Evolutionary conservation across 2,113 vertebrate species (phyloP).

Genomic region (Colius striatus): DNA sequence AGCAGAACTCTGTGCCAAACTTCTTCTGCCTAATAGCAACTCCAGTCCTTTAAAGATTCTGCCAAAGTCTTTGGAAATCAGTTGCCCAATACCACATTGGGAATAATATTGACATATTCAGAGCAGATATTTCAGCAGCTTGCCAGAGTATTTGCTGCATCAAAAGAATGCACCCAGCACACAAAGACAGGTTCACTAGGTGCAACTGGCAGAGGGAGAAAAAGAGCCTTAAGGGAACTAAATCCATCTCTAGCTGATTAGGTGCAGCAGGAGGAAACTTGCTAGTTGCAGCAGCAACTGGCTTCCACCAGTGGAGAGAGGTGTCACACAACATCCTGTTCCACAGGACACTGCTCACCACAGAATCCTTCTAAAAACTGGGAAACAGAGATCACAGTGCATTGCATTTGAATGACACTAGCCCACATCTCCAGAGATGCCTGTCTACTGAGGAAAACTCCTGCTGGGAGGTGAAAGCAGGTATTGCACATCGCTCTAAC

Average conservation of each 20-base stretch:
- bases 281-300: not conserved
- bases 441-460: not conserved
- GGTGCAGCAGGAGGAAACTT: not conserved
- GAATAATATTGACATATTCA: not conserved
- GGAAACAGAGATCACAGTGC: not conserved
- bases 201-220: not conserved
- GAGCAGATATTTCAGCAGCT: not conserved
- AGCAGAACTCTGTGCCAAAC: not conserved
- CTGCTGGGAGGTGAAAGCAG: not conserved
- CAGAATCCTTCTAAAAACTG: not conserved
- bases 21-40: not conserved
- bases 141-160: not conserved
- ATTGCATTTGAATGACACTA: not conserved
- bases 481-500: not conserved
- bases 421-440: not conserved
- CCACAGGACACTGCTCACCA: not conserved
- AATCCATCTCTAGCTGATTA: not conserved
- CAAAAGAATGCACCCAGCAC: not conserved
- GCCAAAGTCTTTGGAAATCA: conserved; percentile 17
- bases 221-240: not conserved
- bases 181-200: not conserved
- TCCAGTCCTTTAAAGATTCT: not conserved
- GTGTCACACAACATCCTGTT: not conserved
- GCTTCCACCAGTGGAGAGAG: not conserved
- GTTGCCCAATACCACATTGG: not conserved